These are phyloP conservation scores for Alligator sinensis DNA, from an alignment of 2,113 vertebrate genomes.

Conservation along the genomic window DNA sequence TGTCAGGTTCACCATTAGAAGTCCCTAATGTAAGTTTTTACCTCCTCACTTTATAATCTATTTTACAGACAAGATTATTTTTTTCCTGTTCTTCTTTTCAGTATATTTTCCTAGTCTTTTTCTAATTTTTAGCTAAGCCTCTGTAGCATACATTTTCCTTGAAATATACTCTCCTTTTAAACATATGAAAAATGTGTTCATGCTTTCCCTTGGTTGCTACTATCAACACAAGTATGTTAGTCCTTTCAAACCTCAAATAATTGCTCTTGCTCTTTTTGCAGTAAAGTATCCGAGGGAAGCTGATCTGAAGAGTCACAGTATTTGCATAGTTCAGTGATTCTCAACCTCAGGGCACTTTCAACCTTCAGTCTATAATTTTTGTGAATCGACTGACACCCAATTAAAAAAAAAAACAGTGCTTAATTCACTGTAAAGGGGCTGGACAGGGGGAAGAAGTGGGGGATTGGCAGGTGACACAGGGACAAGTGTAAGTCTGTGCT, in stretches of 20 bases:
- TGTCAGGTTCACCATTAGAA: background rate
- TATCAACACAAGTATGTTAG: background rate
- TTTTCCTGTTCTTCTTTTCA: background rate
- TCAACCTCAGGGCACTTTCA: too few species aligned
- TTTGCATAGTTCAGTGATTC: background rate
- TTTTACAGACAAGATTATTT: background rate
- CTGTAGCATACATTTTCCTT: background rate
- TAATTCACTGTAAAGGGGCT: too few species aligned
- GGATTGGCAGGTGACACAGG: too few species aligned
- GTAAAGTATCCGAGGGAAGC: background rate
- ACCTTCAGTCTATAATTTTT: too few species aligned
- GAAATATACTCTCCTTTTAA: background rate
- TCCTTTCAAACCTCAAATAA: background rate
- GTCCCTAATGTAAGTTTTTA: background rate
- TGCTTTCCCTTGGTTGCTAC: background rate
- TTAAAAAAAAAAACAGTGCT: too few species aligned
- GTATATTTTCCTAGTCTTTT: background rate
- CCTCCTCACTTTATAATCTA: background rate
- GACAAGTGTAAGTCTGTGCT: too few species aligned
- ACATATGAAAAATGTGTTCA: background rate
- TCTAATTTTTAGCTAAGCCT: background rate
- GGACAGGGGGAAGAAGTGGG: too few species aligned
- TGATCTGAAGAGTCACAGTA: background rate
- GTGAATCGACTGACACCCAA: too few species aligned
- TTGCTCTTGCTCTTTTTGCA: background rate